Conservation (phyloP, 2,888 invertebrate genomes). For the Leucophenga maculata region DNA sequence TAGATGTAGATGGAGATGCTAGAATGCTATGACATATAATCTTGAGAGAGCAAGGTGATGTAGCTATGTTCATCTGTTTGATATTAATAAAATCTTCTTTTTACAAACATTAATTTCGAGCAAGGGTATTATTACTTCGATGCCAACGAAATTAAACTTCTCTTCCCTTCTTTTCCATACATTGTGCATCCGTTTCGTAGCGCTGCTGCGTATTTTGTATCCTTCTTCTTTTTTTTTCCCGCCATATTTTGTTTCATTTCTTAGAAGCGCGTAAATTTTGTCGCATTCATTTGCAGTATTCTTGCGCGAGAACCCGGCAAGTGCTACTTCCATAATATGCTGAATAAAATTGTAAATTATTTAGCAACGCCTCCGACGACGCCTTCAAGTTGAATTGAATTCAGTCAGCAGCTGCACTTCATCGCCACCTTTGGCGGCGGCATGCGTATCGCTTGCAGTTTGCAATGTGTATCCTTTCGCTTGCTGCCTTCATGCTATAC, state of each 20-base stretch:
- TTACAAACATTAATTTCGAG: no score
- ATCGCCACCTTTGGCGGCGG: conserved; percentile 4
- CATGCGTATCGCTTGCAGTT: background rate
- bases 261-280: conserved; percentile 49
- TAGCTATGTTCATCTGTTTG: no score
- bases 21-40: no score
- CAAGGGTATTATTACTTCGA: no score
- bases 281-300: conserved; percentile 36
- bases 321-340: conserved; percentile 40
- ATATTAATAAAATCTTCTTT: no score
- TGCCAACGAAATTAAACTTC: background rate
- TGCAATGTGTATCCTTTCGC: conserved; percentile 20
- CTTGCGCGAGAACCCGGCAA: conserved; percentile 12
- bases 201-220: conserved; percentile 19
- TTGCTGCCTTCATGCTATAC: background rate
- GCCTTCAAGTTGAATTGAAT: background rate
- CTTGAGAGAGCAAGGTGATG: no score
- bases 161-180: background rate
- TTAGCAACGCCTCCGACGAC: conserved; percentile 37
- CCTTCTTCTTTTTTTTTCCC: conserved; percentile 20
- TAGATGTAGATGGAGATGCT: no score
- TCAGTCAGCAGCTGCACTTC: background rate
- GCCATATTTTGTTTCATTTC: conserved; percentile 65
- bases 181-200: conserved; percentile 7
- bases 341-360: conserved; percentile 58